Base-by-base conservation (phyloP, 2,797 vertebrate genomes). In the Glyptemys insculpta region DNA sequence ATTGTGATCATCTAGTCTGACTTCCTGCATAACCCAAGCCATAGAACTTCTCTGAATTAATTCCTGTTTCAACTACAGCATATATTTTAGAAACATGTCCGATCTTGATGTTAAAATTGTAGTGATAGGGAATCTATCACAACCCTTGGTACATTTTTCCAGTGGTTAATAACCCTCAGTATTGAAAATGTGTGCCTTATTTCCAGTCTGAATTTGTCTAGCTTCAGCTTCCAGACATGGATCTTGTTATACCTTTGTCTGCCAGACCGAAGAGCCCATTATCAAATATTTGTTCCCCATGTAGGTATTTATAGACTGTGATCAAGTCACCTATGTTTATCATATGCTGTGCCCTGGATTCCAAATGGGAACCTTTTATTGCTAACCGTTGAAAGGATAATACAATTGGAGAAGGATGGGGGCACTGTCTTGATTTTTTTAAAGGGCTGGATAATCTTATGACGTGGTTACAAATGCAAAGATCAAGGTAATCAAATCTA, bases 401-500 rank as follows among this genome's bases (percentile, higher is more conserved):
- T 53, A 90, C 78, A 56, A 6, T 57, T 56, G 54, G 78, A 72
- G 54, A 90, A 29, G 47, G 47, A 23, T 56, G 56, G 4, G 49
- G 57, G 25, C 54, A 52, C 31, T 83, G 91, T 83, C 41, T 95
- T 91, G 81, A 52, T 44, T 85, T 23, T 90, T 79, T 86, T 47
- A 21, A 88, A 80, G 88, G 53, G 49, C 52, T 83, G 62, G 89
- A 11, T 87, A 12, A 82, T 93, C 92, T 54, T 49, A 23, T 62
- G 21, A 88, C 79, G 53, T 37, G 50, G 34, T 92, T 94, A 79
- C 90, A 52, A 83, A 6, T 34, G 52, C 79, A 8, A 82, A 86
- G 85, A 95, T 86, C 50, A 89, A 91, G 95, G 79, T 88, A 85
- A 90, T 50, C 86, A 93, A 82, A 93, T 86, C 72, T 79, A 72